Evolutionary conservation across 64 coral and sea anemone species (phyloP).

Genomic region (Montipora sp.): DNA sequence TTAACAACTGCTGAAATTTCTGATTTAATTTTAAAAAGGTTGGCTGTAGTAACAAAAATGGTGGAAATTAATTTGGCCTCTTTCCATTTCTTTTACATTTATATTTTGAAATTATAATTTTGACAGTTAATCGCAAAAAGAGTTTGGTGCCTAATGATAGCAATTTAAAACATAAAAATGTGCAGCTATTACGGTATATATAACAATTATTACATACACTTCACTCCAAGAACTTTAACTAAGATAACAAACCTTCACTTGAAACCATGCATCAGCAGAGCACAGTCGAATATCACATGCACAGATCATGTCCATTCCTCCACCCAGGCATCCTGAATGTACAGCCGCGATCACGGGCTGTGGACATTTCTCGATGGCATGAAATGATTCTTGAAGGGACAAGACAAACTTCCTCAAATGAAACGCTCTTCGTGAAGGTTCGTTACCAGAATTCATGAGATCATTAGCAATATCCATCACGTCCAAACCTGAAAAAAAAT

Average conservation of each 20-base stretch:
- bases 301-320: conserved; percentile 93
- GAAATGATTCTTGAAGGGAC: conserved; percentile 79
- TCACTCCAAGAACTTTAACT: too few relatives aligned
- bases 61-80: too few relatives aligned
- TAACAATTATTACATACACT: too few relatives aligned
- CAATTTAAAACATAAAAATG: too few relatives aligned
- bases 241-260: conserved; percentile 75
- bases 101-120: too few relatives aligned
- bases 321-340: conserved; percentile 96
- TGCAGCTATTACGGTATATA: too few relatives aligned
- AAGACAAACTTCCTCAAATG: conserved; percentile 60
- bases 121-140: too few relatives aligned
- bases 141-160: too few relatives aligned
- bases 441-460: conserved; percentile 49
- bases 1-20: too few relatives aligned
- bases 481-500: conserved; percentile 69
- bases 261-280: conserved; percentile 97
- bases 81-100: too few relatives aligned
- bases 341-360: conserved; percentile 96
- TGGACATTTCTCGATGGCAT: conserved; percentile 87
- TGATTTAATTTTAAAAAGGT: too few relatives aligned
- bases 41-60: too few relatives aligned
- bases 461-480: conserved; percentile 71
- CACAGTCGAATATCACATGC: conserved; percentile 93
- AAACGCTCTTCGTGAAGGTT: conserved; percentile 74